Conservation (phyloP, 2,888 invertebrate genomes). For the Conchocele bisecta region DNA sequence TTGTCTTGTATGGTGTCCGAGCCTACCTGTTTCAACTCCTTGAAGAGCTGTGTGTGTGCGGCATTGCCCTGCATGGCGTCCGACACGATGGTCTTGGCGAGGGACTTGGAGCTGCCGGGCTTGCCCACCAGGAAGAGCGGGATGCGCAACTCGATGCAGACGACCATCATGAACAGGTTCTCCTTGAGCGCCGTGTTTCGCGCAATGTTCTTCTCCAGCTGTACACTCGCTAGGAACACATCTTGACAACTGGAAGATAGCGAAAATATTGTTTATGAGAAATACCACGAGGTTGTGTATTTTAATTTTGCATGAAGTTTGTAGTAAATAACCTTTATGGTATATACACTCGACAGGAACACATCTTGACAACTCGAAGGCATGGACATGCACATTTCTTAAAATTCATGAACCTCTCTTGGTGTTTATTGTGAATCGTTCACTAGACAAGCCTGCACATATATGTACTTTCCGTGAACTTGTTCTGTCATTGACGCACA, state of each 20-base stretch:
- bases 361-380: too few relatives aligned
- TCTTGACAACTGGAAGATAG: conserved; percentile 72
- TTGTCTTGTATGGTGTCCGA: too few relatives aligned
- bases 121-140: conserved; percentile 82
- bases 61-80: conserved; percentile 80
- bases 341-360: too few relatives aligned
- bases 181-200: conserved; percentile 76
- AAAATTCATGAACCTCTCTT: too few relatives aligned
- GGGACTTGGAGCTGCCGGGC: conserved; percentile 81
- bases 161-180: conserved; percentile 81
- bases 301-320: too few relatives aligned
- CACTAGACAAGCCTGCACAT: too few relatives aligned
- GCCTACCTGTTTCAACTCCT: conserved; percentile 75
- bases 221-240: conserved; percentile 34
- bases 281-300: too few relatives aligned
- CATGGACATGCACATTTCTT: too few relatives aligned
- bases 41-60: conserved; percentile 72
- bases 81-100: conserved; percentile 80
- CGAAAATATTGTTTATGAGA: not conserved
- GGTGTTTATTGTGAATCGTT: too few relatives aligned
- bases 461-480: too few relatives aligned
- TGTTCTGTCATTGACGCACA: too few relatives aligned
- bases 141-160: conserved; percentile 80
- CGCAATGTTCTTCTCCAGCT: conserved; percentile 45
- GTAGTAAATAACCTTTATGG: too few relatives aligned